Conservation (phyloP, 1,140 invertebrate genomes). For the Vanessa tameamea region DNA sequence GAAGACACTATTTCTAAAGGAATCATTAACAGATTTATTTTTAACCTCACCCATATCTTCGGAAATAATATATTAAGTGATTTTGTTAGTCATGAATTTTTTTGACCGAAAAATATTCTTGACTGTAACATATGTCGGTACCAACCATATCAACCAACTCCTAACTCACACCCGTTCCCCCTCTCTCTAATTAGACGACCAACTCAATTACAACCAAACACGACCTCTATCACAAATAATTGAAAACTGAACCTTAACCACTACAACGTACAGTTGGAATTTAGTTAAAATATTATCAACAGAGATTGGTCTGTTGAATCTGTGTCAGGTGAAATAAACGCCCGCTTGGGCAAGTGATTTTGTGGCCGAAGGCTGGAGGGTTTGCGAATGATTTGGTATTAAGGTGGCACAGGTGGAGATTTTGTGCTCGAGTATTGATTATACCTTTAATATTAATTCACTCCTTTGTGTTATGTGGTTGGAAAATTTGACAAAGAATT, state of each 20-base stretch:
- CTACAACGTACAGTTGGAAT: neutral
- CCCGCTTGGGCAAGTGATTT: constrained; percentile 23
- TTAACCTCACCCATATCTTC: too few relatives aligned
- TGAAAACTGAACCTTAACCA: constrained; percentile 12
- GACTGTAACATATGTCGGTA: neutral
- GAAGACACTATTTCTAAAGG: too few relatives aligned
- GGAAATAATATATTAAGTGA: too few relatives aligned
- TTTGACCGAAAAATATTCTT: too few relatives aligned
- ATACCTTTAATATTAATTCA: neutral
- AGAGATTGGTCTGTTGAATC: constrained; percentile 22
- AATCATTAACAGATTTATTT: too few relatives aligned
- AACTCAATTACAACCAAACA: constrained; percentile 29
- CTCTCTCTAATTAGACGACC: constrained; percentile 25
- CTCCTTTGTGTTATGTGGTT: neutral
- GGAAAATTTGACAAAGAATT: too few relatives aligned
- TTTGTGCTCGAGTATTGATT: neutral
- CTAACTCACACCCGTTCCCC: constrained; percentile 7
- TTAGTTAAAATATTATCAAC: neutral
- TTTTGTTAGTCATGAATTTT: too few relatives aligned
- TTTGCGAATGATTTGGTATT: constrained; percentile 7
- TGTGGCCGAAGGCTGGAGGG: constrained; percentile 11
- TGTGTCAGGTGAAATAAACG: constrained; percentile 28
- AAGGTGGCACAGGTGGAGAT: neutral
- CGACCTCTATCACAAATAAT: neutral
- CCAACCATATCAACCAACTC: neutral